Conservation (phyloP, 2,888 invertebrate genomes). For the Rhopalosiphum nymphaeae region DNA sequence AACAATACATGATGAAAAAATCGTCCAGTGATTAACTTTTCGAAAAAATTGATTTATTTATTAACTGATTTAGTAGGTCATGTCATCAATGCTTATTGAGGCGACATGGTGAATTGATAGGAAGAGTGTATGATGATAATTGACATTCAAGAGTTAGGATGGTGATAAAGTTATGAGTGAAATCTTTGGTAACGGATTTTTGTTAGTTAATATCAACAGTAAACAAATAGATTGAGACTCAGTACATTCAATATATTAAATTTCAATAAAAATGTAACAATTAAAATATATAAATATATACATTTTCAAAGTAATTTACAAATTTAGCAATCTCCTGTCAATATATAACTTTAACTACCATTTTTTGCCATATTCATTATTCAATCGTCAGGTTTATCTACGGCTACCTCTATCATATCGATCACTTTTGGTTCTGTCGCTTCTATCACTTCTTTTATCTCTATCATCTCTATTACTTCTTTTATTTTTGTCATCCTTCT, state of each 20-base stretch:
- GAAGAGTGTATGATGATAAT: too few relatives aligned
- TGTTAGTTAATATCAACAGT: too few relatives aligned
- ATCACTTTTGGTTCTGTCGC: constrained; percentile 57
- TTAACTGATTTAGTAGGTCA: neutral
- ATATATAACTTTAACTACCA: neutral
- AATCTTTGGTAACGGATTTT: too few relatives aligned
- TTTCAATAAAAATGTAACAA: neutral
- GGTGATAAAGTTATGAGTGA: too few relatives aligned
- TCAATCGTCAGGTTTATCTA: neutral
- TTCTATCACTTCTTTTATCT: constrained; percentile 64
- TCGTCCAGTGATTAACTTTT: neutral
- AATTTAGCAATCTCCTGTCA: neutral
- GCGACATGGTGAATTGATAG: too few relatives aligned
- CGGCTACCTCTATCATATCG: constrained; percentile 42
- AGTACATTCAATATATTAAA: neutral
- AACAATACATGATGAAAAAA: too few relatives aligned
- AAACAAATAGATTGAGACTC: neutral
- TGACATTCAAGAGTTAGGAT: too few relatives aligned
- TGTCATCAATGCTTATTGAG: neutral
- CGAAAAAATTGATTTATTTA: neutral
- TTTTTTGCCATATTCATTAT: neutral
- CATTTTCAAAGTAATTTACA: neutral
- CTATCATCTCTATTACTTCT: constrained; percentile 59
- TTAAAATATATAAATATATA: neutral
- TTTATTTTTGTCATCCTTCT: constrained; percentile 53